These are phyloP conservation scores for Dicerorhinus sumatrensis DNA, from an alignment of 2,113 vertebrate genomes.

Conservation along the genomic window DNA sequence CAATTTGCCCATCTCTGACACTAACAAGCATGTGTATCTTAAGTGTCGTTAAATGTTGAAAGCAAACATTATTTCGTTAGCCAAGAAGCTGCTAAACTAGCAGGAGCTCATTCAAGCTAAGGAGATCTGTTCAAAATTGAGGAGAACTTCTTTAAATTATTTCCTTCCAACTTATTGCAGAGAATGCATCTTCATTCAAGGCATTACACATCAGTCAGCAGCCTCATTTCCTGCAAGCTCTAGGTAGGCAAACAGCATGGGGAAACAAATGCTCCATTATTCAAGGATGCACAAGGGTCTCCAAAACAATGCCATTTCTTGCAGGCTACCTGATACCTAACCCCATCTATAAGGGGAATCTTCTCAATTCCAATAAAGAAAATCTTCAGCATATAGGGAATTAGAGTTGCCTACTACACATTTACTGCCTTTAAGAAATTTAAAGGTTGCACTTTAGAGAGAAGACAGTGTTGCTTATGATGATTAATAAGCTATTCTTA, in stretches of 20 bases:
- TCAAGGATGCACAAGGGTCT: not conserved
- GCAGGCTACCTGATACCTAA: constrained; percentile 23
- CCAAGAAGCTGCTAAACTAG: constrained; percentile 59
- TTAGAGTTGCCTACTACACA: not conserved
- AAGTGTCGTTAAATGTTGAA: constrained; percentile 61
- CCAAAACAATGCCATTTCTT: constrained; percentile 7
- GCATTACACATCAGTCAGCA: not conserved
- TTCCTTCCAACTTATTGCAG: constrained; percentile 60
- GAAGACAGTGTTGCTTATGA: not conserved
- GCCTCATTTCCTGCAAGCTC: constrained; percentile 6
- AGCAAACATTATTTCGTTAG: constrained; percentile 61
- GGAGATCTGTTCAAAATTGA: constrained; percentile 59
- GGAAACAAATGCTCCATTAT: constrained; percentile 20
- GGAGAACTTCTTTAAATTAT: constrained; percentile 47
- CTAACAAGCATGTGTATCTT: constrained; percentile 60
- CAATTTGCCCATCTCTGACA: constrained; percentile 68
- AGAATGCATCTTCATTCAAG: constrained; percentile 43
- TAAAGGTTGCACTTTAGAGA: constrained; percentile 33
- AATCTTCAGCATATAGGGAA: constrained; percentile 18
- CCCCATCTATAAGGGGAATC: not conserved
- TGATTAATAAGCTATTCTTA: constrained; percentile 30
- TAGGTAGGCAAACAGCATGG: not conserved
- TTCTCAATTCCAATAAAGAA: not conserved
- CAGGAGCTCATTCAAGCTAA: constrained; percentile 54
- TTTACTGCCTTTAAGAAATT: constrained; percentile 42